These are phyloP conservation scores for Oreochromis niloticus DNA, from an alignment of 2,113 vertebrate species.

Conservation along the genomic window DNA sequence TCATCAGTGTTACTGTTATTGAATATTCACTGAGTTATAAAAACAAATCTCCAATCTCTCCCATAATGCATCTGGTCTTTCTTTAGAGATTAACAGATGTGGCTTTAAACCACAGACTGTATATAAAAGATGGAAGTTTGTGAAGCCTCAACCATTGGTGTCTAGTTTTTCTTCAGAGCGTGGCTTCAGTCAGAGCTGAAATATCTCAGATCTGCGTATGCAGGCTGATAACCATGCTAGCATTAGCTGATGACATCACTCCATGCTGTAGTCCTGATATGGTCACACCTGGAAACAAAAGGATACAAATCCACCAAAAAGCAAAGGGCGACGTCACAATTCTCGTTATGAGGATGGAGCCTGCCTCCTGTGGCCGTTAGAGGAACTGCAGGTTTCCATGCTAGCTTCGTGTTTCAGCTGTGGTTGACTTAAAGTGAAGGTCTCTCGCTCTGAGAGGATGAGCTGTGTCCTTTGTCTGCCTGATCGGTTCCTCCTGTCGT, in stretches of 20 bases:
- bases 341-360: not conserved
- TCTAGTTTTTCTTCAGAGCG: not conserved
- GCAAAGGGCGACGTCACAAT: not conserved
- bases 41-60: not conserved
- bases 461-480: not conserved
- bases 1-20: not conserved
- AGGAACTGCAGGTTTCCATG: not conserved
- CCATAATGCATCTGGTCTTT: not conserved
- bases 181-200: not conserved
- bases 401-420: fast-evolving
- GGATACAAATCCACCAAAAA: not conserved
- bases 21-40: not conserved
- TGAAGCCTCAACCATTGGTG: not conserved
- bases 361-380: not conserved
- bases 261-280: not conserved
- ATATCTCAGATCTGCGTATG: not conserved
- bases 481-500: not conserved
- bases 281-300: not conserved
- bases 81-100: not conserved
- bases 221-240: not conserved
- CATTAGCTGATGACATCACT: not conserved
- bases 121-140: not conserved
- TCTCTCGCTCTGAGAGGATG: not conserved
- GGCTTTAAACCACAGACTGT: not conserved
- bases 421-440: not conserved